A percentile compares a stretch with the other conserved stretches of the same genome.
Conservation (phyloP, 2,113 vertebrate species). For the Nothobranchius furzeri region DNA sequence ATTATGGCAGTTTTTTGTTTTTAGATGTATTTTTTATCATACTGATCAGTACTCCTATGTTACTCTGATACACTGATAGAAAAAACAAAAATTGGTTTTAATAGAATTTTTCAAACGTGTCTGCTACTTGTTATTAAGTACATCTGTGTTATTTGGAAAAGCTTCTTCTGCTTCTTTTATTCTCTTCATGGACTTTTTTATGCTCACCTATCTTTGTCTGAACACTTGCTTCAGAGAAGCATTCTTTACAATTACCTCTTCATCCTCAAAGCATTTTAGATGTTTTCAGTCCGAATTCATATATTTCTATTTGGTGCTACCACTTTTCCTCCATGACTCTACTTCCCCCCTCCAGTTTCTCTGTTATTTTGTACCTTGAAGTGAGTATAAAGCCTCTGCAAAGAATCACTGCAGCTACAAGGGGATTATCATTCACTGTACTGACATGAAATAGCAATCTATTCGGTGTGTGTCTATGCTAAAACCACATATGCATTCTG, state of each 20-base stretch:
- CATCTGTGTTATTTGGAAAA: background rate
- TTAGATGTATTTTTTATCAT: background rate
- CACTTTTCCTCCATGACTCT: constrained; percentile 8
- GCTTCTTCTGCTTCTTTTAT: background rate
- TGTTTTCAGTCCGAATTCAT: constrained; percentile 21
- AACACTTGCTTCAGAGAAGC: constrained; percentile 7
- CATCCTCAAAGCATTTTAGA: constrained; percentile 13
- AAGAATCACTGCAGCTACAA: constrained; percentile 15
- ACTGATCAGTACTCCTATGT: background rate
- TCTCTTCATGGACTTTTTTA: background rate
- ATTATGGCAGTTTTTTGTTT: background rate
- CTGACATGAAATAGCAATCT: constrained; percentile 23
- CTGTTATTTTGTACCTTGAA: constrained; percentile 6
- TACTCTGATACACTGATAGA: background rate
- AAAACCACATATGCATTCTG: constrained; percentile 5
- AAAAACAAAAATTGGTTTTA: background rate
- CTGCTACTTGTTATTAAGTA: background rate
- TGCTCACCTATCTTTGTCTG: background rate
- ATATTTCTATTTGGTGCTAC: constrained; percentile 15
- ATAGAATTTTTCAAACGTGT: background rate
- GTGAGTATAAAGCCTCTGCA: constrained; percentile 16
- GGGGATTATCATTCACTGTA: constrained; percentile 24
- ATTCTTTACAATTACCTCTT: background rate
- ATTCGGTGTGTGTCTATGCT: constrained; percentile 5
- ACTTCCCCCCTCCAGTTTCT: constrained; percentile 13